Evolutionary conservation across 2,797 vertebrate genomes (phyloP).

Genomic region (Nyctibius grandis): DNA sequence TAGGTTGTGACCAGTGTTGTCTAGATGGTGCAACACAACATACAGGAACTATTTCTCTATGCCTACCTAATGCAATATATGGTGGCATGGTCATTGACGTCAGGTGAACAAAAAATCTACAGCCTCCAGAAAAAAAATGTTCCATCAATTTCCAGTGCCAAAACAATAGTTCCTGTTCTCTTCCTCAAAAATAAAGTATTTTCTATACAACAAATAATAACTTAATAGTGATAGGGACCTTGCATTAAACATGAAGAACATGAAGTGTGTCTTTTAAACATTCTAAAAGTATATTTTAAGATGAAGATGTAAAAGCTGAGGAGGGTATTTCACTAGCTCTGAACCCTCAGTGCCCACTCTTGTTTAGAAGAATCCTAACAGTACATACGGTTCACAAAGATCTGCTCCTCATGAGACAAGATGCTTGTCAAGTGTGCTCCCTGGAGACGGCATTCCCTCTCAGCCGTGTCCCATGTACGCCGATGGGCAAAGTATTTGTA

Average conservation of each 20-base stretch:
- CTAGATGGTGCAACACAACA: background rate
- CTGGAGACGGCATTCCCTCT: slow-evolving; percentile 92
- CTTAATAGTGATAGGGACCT: background rate
- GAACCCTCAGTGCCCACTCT: background rate
- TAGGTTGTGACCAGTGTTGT: background rate
- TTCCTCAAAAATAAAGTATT: background rate
- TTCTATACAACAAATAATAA: background rate
- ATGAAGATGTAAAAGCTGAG: background rate
- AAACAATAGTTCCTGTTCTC: background rate
- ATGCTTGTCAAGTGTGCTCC: slow-evolving; percentile 93
- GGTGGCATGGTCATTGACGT: background rate
- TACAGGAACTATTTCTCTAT: background rate
- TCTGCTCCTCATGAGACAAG: slow-evolving; percentile 89
- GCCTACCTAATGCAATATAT: background rate
- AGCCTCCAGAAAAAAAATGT: background rate
- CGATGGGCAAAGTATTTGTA: slow-evolving; percentile 93
- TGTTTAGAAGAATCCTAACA: background rate
- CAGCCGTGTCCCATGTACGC: slow-evolving; percentile 92
- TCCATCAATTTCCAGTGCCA: background rate
- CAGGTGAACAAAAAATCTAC: background rate
- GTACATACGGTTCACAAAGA: slow-evolving; percentile 93
- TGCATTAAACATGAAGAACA: background rate
- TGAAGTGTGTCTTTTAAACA: background rate
- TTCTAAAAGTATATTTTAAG: background rate
- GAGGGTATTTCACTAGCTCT: background rate